These are phyloP conservation scores for Papilio demoleus DNA, from an alignment of 2,888 invertebrate species.

Conservation along the genomic window DNA sequence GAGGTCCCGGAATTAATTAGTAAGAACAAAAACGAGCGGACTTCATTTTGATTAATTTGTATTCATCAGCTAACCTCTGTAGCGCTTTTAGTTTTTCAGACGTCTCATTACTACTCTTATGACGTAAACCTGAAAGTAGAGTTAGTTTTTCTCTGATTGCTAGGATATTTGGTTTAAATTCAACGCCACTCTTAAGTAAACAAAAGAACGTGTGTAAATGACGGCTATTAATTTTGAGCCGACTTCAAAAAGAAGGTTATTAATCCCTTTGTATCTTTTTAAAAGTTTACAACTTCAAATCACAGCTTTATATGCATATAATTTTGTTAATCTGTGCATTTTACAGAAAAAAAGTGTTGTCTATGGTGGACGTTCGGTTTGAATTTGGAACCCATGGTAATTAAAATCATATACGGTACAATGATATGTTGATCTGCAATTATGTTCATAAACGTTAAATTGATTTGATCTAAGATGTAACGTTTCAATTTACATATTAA, in stretches of 20 bases:
- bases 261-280: no score
- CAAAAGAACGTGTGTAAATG: background rate
- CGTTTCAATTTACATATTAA: constrained; percentile 9
- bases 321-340: no score
- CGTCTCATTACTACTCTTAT: background rate
- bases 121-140: no score
- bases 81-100: constrained; percentile 3
- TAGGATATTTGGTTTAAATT: background rate
- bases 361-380: no score
- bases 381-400: background rate
- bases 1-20: constrained; percentile 19
- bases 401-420: background rate
- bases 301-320: no score
- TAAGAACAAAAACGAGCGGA: constrained; percentile 5
- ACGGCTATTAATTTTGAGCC: no score
- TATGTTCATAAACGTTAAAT: constrained; percentile 9
- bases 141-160: background rate
- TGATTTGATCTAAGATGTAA: constrained; percentile 3
- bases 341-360: no score
- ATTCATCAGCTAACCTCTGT: constrained; percentile 14
- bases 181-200: background rate
- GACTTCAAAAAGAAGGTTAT: no score
- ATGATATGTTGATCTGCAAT: constrained; percentile 6
- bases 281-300: no score
- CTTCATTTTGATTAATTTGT: constrained; percentile 19